Evolutionary conservation across 2,888 invertebrate species (phyloP).

Genomic region (Megalurothrips usitatus): DNA sequence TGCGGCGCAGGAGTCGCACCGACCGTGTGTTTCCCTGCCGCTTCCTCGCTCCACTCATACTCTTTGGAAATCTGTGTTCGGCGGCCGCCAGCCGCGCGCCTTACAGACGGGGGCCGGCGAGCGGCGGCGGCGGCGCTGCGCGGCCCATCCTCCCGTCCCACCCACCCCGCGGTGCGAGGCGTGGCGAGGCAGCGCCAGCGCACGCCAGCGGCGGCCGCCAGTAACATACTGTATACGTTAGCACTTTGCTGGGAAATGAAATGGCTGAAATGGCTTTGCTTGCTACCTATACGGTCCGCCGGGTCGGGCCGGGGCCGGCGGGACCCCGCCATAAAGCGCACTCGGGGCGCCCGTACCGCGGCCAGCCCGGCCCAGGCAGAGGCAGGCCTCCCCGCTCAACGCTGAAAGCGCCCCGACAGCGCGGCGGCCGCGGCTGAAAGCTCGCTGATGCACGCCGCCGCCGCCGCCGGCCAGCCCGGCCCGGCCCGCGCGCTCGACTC

Average conservation of each 20-base stretch:
- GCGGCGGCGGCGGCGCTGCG: not conserved
- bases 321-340: not conserved
- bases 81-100: not conserved
- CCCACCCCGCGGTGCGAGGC: not conserved
- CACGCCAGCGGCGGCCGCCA: too few species aligned
- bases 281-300: not conserved
- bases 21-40: too few species aligned
- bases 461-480: not conserved
- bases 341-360: not conserved
- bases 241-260: constrained; percentile 11
- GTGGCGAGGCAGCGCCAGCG: not conserved
- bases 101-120: not conserved
- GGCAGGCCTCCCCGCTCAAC: not conserved
- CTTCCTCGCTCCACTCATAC: too few species aligned
- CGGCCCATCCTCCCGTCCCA: not conserved
- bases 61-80: too few species aligned
- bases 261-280: constrained; percentile 3
- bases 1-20: too few species aligned
- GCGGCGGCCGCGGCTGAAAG: not conserved
- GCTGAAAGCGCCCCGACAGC: not conserved
- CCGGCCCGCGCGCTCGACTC: not conserved
- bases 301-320: not conserved
- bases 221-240: constrained; percentile 9
- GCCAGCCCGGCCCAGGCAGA: not conserved
- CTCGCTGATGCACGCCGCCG: not conserved